Evolutionary conservation across 2,113 vertebrate genomes (phyloP), one percentile per base, ranked within the genome.

Genomic region (Leiothrix lutea): DNA sequence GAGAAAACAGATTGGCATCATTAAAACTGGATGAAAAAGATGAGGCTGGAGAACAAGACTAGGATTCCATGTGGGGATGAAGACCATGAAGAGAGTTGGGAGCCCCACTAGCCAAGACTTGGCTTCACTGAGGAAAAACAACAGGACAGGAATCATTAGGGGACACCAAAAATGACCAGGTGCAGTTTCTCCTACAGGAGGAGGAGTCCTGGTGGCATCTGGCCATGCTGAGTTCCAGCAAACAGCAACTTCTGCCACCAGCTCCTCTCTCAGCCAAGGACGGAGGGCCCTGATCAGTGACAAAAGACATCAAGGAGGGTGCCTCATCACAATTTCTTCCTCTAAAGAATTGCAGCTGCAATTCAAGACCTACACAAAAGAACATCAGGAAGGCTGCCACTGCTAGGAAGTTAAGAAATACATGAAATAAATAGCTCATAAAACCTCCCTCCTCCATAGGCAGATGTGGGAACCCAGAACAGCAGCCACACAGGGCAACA

Each of bases 81-180:
- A 66, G 47, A 67, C 16, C 16, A 26, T 1, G 6, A 44, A 40
- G 16, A 62, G 14, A 70, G 6, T 1, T 31, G 26, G 17, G 22
- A 89, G 29, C 17, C 14, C 65, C 45, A n/a, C 9, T 62, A 88
- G 17, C 8, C 8, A 42, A 67, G 38, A 44, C 12, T 18, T 74
- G 45, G 15, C 21, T 69, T 50, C 38, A 56, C 10, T 38, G 36
- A 1, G 23, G 21, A 83, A 66, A 47, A 42, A 5, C 35, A 60
- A 4, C 0, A 0, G 26, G 12, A 12, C 23, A 66, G 36, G 45
- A n/a, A 42, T 31, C 38, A 45, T 38, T 6, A 35, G 7, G 19
- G 24, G 51, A 70, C 19, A 67, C 6, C 7, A 72, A 24, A 56
- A 28, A 47, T 21, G 20, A 18, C 8, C 29, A 53, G 38, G 5